These are phyloP conservation scores for Pedicia rivosa DNA, from an alignment of 2,888 invertebrate species.

Conservation along the genomic window DNA sequence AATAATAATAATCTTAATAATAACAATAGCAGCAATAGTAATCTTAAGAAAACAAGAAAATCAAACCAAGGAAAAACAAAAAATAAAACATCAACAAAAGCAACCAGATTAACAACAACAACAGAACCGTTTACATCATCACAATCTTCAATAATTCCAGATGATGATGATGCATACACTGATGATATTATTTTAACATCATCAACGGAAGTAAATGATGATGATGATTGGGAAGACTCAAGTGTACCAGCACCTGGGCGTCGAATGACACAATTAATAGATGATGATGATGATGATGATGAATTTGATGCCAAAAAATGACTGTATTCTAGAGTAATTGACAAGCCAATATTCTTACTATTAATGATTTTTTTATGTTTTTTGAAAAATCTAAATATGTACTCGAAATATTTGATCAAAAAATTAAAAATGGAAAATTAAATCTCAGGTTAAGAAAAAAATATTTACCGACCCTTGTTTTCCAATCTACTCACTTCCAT, in stretches of 20 bases:
- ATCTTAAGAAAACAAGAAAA: conserved; percentile 1
- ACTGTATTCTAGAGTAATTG: too few species aligned
- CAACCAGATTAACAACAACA: background rate
- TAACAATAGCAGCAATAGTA: background rate
- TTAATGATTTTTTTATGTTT: too few species aligned
- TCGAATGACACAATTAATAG: background rate
- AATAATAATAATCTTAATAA: background rate
- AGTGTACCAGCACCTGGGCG: background rate
- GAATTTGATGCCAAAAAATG: conserved; percentile 4
- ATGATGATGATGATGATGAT: conserved; percentile 5
- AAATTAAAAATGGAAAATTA: too few species aligned
- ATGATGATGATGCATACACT: conserved; percentile 1
- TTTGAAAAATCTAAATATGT: too few species aligned
- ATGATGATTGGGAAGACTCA: conserved; percentile 13
- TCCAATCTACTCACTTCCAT: too few species aligned
- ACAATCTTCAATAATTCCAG: too few species aligned
- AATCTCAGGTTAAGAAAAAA: too few species aligned
- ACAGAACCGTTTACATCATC: background rate
- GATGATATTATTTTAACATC: conserved; percentile 8
- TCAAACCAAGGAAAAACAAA: background rate
- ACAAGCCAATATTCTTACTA: too few species aligned
- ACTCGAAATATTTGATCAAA: too few species aligned
- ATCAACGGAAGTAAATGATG: conserved; percentile 11
- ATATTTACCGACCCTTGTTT: too few species aligned
- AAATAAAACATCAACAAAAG: background rate